Evolutionary conservation across 1,140 invertebrate species (phyloP), one percentile per base, ranked within the genome.

Genomic region (Aphaenogaster ashmeadi): DNA sequence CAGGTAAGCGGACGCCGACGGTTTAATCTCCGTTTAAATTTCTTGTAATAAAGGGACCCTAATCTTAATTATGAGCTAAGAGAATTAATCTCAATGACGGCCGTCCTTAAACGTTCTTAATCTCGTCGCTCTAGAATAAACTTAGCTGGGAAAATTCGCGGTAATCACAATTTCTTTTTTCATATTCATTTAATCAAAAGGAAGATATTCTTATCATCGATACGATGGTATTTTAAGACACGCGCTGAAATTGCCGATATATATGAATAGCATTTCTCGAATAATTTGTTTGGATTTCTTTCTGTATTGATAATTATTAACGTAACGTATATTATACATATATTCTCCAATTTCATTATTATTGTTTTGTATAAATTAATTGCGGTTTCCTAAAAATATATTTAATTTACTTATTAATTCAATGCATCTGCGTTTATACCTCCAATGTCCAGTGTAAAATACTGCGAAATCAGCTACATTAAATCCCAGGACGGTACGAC

Each of bases 41-140:
- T 81, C 66, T 41, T 71, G 64, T 84, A 81, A 81, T 83, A 71
- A 81, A 62, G 86, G 66, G 79, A 71, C 52, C 86, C 86, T 87
- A 87, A 83, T 81, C 86, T 84, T 87, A 81, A 87, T 87, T 87
- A 87, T 83, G 86, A 83, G 74, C 79, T 72, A 87, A 83, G 86
- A 72, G 86, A 81, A 81, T 87, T 87, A 87, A 87, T 87, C 67
- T 67, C 78, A 87, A 87, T 71, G 86, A 81, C 79, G 79, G 78
- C 67, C 64, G 58, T 86, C 50, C 83, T 77, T 86, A 79, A 86
- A 66, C 58, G 67, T 74, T 60, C 80, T 84, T 84, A 83, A 83
- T 83, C 80, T 47, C 54, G 75, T 83, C 80, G 56, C 54, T 86
- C 75, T 15, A 27, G 78, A 44, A 38, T 81, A 81, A 81, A 86